phyloP scores from a whole-genome alignment of 2,113 vertebrate species.

The Mungos mungo region DNA sequence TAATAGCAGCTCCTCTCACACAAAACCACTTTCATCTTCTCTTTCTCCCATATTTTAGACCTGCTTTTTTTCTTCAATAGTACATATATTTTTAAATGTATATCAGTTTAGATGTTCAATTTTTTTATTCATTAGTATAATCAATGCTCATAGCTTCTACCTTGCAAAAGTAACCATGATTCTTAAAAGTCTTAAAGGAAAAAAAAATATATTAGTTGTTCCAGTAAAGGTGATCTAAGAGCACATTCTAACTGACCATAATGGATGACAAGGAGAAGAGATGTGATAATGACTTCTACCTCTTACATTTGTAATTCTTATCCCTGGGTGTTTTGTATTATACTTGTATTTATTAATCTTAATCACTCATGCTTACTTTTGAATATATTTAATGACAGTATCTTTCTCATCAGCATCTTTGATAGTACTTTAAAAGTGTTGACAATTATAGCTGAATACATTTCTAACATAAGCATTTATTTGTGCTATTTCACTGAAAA shows the following conservation, averaged over 20 bases:
- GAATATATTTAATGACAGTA: neutral
- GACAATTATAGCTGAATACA: neutral
- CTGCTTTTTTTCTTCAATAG: neutral
- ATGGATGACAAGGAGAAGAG: neutral
- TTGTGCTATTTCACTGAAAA: neutral
- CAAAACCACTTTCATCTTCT: neutral
- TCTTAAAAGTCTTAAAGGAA: neutral
- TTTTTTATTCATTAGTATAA: neutral
- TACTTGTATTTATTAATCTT: neutral
- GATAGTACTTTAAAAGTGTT: neutral
- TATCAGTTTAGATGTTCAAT: neutral
- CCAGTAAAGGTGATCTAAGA: neutral
- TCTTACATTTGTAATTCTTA: neutral
- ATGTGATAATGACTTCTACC: neutral
- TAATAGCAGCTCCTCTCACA: neutral
- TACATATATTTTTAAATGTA: neutral
- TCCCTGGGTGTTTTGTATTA: neutral
- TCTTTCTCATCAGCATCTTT: neutral
- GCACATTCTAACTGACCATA: neutral
- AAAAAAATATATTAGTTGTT: neutral
- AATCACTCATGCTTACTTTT: neutral
- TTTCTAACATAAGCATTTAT: neutral
- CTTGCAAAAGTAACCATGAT: neutral
- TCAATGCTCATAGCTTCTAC: neutral
- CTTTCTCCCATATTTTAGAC: neutral